Conservation (phyloP, 2,113 vertebrate species). For the Xyliphius kryptos region DNA sequence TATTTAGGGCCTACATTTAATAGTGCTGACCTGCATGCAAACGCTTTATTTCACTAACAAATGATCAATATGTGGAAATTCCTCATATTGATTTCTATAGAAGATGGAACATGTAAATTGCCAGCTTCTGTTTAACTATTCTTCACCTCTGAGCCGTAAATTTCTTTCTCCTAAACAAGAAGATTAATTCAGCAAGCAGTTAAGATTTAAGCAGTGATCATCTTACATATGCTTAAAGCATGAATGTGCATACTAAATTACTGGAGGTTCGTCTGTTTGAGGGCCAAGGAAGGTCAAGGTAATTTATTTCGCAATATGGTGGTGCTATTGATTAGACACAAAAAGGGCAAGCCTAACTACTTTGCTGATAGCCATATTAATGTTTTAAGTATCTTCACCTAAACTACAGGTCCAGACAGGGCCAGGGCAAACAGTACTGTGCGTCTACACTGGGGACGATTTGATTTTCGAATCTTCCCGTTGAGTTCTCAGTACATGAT, state of each 20-base stretch:
- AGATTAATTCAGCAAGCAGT: conserved; percentile 37
- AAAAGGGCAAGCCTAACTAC: conserved; percentile 42
- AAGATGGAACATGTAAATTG: conserved; percentile 40
- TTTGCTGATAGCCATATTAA: conserved; percentile 44
- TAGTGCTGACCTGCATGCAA: conserved; percentile 46
- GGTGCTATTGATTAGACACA: conserved; percentile 47
- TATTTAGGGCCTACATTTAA: conserved; percentile 47
- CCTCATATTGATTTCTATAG: conserved; percentile 48
- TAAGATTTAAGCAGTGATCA: conserved; percentile 30
- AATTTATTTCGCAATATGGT: conserved; percentile 50
- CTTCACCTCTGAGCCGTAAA: conserved; percentile 33
- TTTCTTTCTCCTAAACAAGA: conserved; percentile 33
- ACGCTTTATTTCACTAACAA: conserved; percentile 46
- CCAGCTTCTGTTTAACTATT: conserved; percentile 44
- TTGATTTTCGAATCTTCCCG: too few species aligned
- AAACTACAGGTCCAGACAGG: too few species aligned
- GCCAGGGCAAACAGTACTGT: too few species aligned
- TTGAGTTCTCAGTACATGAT: too few species aligned
- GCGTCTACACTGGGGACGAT: too few species aligned
- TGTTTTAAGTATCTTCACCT: conserved; percentile 35
- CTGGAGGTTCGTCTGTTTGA: conserved; percentile 29
- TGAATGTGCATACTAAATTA: conserved; percentile 30
- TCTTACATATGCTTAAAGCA: conserved; percentile 31
- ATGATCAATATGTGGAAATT: conserved; percentile 61
- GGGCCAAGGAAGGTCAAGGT: conserved; percentile 39